Evolutionary conservation across 2,888 invertebrate genomes (phyloP).

Genomic region (Dasypolia templi): DNA sequence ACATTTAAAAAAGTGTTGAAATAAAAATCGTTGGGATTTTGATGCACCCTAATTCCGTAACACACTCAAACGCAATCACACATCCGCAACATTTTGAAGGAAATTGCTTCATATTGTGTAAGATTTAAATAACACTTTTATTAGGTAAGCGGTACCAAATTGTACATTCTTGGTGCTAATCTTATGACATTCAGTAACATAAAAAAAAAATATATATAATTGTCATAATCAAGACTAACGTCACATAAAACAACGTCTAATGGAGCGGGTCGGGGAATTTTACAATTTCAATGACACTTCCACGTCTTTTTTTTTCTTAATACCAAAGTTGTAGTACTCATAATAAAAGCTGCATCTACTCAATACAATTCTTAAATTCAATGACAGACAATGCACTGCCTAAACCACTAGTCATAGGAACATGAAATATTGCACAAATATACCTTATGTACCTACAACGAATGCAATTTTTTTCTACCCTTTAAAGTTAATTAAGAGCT

Average conservation of each 20-base stretch:
- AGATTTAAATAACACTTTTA: too few species aligned
- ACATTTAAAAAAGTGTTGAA: too few species aligned
- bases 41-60: too few species aligned
- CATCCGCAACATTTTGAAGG: too few species aligned
- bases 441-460: too few species aligned
- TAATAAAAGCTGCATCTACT: background rate
- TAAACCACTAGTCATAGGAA: background rate
- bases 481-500: too few species aligned
- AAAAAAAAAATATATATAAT: conserved; percentile 13
- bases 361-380: background rate
- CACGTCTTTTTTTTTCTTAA: background rate
- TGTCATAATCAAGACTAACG: conserved; percentile 6
- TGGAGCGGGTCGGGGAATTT: conserved; percentile 4
- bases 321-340: background rate
- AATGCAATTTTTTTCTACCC: background rate
- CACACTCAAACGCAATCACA: too few species aligned
- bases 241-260: background rate
- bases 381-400: background rate
- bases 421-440: background rate
- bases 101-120: too few species aligned
- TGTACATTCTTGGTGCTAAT: conserved; percentile 9
- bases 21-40: too few species aligned
- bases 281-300: conserved; percentile 5
- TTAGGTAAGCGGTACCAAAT: too few species aligned
- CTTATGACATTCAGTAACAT: conserved; percentile 2